Evolutionary conservation across 2,113 vertebrate genomes (phyloP).

Genomic region (Chunga burmeisteri): DNA sequence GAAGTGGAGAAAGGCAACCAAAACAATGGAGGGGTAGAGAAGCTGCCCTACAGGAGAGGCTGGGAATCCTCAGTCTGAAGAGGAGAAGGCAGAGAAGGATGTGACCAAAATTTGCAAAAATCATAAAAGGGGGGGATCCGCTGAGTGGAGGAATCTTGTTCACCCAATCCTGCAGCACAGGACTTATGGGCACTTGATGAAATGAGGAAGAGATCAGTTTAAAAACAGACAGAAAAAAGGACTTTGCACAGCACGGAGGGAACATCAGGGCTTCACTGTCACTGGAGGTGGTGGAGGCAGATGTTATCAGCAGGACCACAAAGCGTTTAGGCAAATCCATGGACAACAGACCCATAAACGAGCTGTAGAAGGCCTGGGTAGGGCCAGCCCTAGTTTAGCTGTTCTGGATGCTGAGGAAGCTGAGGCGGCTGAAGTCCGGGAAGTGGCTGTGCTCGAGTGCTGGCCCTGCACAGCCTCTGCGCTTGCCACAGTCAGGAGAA

Average conservation of each 20-base stretch:
- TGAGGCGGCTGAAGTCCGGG: background rate
- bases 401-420: background rate
- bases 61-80: background rate
- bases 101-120: background rate
- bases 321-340: background rate
- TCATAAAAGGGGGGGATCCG: background rate
- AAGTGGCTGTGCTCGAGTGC: background rate
- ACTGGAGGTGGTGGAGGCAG: background rate
- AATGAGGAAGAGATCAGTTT: background rate
- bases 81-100: background rate
- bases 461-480: background rate
- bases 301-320: background rate
- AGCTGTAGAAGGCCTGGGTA: background rate
- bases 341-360: background rate
- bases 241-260: background rate
- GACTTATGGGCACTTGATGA: background rate
- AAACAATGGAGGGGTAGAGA: background rate
- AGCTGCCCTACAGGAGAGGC: background rate
- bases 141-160: background rate
- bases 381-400: background rate
- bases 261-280: background rate
- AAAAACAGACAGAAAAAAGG: background rate
- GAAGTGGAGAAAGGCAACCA: background rate
- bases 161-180: background rate
- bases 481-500: background rate